Evolutionary conservation across 2,797 vertebrate species (phyloP).

Genomic region (Acrocephalus scirpaceus): DNA sequence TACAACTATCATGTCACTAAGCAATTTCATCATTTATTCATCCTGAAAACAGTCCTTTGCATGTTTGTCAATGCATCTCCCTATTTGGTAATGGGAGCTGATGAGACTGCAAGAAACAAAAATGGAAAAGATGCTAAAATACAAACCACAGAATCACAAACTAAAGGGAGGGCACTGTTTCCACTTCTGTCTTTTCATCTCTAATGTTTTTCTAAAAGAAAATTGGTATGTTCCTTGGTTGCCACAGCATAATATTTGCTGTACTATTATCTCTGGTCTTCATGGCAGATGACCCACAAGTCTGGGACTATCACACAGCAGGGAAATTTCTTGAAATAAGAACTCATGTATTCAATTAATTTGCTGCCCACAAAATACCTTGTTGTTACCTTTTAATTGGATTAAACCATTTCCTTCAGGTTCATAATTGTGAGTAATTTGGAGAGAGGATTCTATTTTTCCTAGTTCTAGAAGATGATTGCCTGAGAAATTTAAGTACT

Average conservation of each 20-base stretch:
- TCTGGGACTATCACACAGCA: not conserved
- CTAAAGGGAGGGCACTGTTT: slow-evolving; percentile 52
- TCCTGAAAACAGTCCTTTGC: not conserved
- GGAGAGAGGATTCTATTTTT: not conserved
- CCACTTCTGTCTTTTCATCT: slow-evolving; percentile 59
- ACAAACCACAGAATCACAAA: slow-evolving; percentile 72
- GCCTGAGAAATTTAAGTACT: not conserved
- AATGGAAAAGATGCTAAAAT: not conserved
- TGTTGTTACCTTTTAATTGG: not conserved
- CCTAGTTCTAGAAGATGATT: not conserved
- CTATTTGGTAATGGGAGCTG: slow-evolving; percentile 18
- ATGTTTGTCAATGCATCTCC: not conserved
- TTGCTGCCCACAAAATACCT: not conserved
- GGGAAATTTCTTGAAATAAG: not conserved
- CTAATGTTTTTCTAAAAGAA: slow-evolving; percentile 74
- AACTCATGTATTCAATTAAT: not conserved
- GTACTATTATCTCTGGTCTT: slow-evolving; percentile 2
- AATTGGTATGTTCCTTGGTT: slow-evolving; percentile 29
- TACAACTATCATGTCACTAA: not conserved
- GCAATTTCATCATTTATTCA: not conserved
- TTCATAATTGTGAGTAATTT: not conserved
- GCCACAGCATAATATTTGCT: not conserved
- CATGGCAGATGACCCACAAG: not conserved
- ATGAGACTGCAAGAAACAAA: slow-evolving; percentile 8
- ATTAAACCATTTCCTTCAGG: not conserved